Evolutionary conservation across 1,140 invertebrate species (phyloP), one percentile per base, ranked within the genome.

Genomic region (Thrips palmi): DNA sequence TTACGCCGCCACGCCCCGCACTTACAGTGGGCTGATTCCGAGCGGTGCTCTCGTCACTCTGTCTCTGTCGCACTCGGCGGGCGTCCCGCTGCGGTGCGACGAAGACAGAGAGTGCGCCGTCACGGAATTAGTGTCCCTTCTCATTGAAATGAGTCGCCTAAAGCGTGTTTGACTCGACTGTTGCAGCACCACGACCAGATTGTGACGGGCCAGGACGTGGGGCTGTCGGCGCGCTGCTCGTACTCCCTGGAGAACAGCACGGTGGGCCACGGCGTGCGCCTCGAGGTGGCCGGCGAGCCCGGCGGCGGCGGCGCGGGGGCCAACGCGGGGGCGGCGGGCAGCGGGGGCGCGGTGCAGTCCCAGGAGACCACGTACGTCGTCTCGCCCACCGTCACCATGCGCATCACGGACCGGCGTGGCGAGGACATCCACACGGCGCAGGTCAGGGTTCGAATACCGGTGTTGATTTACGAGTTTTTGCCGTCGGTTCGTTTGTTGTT

Each of bases 131-230:
- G n/a, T n/a, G n/a, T n/a, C n/a, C n/a, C n/a, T 27, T 27, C 25
- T 10, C n/a, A 23, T 24, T 10, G 14, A 24, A 24, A 36, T 19
- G 11, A 31, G 27, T 17, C 21, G 11, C 33, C 27, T 6, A 11
- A 39, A 37, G 23, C 12, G 8, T 42, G 25, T 28, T 25, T 31
- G 22, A 10, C 34, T 34, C n/a, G 14, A 33, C 33, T 32, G 12
- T 47, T 49, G 24, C 55, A 65, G 50, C 63, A 65, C 45, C 65
- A 68, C 44, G 65, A 68, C 42, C 60, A 62, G 46, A 64, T 68
- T 19, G 65, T 68, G 31, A 68, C 65, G 20, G 63, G 61, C 27
- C 55, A 61, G 35, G 65, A 68, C 51, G 40, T 68, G 10, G 65
- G 64, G 2, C 50, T 68, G 10, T 56, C 60, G 10, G 54, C 68